Evolutionary conservation across 1,140 invertebrate genomes (phyloP).

Genomic region (Drosophila kikkawai): DNA sequence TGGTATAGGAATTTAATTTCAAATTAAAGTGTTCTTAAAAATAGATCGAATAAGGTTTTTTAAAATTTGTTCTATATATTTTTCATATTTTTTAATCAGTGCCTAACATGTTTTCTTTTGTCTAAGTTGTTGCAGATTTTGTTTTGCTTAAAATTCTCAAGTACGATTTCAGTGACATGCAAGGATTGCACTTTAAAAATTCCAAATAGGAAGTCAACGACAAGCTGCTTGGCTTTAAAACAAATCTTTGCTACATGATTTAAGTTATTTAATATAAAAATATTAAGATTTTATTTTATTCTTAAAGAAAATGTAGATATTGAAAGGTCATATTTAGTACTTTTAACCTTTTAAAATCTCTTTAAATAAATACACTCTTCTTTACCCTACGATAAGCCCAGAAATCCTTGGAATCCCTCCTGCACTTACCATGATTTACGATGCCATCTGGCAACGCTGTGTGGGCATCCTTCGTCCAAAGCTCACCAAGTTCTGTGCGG

Average conservation of each 20-base stretch:
- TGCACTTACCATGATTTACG: constrained; percentile 53
- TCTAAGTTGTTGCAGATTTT: too few relatives aligned
- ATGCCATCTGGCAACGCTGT: constrained; percentile 60
- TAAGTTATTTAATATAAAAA: too few relatives aligned
- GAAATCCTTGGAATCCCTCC: constrained; percentile 14
- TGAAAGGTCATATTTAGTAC: too few relatives aligned
- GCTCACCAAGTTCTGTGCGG: constrained; percentile 30
- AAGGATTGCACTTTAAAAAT: neutral
- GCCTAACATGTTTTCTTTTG: too few relatives aligned
- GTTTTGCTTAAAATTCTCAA: neutral
- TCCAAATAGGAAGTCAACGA: neutral
- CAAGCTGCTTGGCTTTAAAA: neutral
- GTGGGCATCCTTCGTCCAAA: constrained; percentile 54
- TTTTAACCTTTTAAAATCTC: neutral
- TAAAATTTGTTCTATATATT: too few relatives aligned
- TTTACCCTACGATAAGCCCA: neutral
- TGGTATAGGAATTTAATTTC: neutral
- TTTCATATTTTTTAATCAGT: too few relatives aligned
- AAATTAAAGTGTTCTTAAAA: too few relatives aligned
- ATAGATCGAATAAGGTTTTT: too few relatives aligned
- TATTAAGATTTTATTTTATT: too few relatives aligned
- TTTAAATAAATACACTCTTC: too few relatives aligned
- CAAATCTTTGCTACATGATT: neutral
- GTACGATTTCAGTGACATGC: neutral
- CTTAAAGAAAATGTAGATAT: too few relatives aligned